Conservation (phyloP, 1,140 invertebrate species). For the Pseudomyrmex sp. region DNA sequence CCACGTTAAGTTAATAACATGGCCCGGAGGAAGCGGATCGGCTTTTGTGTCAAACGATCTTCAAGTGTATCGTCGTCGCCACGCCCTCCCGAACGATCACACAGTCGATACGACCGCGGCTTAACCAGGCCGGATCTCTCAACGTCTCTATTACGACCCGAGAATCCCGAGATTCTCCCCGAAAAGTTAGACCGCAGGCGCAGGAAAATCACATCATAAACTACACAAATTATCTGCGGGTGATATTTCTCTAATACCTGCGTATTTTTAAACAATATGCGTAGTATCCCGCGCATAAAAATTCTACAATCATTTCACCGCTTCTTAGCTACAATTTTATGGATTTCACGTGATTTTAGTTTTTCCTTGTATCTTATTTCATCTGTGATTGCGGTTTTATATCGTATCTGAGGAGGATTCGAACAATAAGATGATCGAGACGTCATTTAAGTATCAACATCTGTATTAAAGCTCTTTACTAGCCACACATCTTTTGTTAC, state of each 20-base stretch:
- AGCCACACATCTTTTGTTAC: no score
- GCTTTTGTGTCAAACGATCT: constrained; percentile 58
- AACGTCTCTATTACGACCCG: constrained; percentile 48
- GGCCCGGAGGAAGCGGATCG: constrained; percentile 53
- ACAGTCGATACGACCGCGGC: constrained; percentile 34
- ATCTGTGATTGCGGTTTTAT: no score
- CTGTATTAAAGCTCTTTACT: no score
- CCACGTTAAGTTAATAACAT: constrained; percentile 50
- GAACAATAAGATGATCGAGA: no score
- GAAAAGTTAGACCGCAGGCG: constrained; percentile 1
- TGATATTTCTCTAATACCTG: background rate
- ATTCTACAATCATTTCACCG: no score
- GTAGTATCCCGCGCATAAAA: no score
- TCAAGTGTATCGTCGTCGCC: constrained; percentile 49
- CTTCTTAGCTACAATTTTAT: no score
- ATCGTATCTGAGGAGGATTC: no score
- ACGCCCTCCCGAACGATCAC: constrained; percentile 44
- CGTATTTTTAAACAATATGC: background rate
- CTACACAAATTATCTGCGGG: constrained; percentile 1
- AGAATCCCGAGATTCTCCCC: constrained; percentile 42
- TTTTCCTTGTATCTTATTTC: no score
- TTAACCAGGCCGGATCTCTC: constrained; percentile 31
- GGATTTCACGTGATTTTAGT: no score
- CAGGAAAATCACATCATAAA: constrained; percentile 3
- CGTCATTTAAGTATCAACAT: no score